Base-by-base conservation (phyloP, 2,113 vertebrate species). In the Ranitomeya variabilis region DNA sequence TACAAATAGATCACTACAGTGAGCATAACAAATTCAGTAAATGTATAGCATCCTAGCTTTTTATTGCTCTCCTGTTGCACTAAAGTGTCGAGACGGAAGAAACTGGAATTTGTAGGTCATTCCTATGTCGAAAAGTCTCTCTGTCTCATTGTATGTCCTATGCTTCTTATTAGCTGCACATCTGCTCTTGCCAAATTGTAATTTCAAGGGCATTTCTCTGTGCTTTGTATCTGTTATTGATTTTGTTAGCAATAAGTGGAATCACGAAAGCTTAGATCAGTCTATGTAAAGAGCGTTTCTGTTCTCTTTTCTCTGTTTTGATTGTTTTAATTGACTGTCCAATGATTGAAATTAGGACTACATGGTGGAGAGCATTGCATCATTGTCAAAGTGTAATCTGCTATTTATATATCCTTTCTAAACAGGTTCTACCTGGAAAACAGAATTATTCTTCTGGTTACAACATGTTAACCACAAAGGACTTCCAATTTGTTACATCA, bases 201-300 rank as follows among this genome's bases (percentile, higher is more conserved):
- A 69, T 87, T 89, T 77, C 21, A 80, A 79, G 80, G 83, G 86
- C 74, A 87, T 74, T 83, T 83, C 71, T 66, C 82, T 57, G 51
- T 69, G 31, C 69, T 89, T 84, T 89, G 87, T 79, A 89, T 90
- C 91, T 93, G 91, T 80, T 85, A 93, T 90, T 92, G 90, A 90
- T 91, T 92, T 90, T 10, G 67, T 88, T 89, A 91, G 92, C 89
- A 93, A 92, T 93, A 92, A 91, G 90, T 91, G 90, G 88, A 92
- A 93, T 91, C 85, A 90, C 91, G 90, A 92, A 93, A 90, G 90
- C 90, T 90, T 90, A 93, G 91, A 91, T 92, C 92, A 93, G 92
- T 91, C 93, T 93, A 94, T 93, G 92, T 92, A 93, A 93, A 91
- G 91, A 90, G 90, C 91, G 91, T 90, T 69, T 71, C 45, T 89